These are phyloP conservation scores for Corythoichthys haematopterus DNA, from an alignment of 2,113 vertebrate species.

Conservation along the genomic window DNA sequence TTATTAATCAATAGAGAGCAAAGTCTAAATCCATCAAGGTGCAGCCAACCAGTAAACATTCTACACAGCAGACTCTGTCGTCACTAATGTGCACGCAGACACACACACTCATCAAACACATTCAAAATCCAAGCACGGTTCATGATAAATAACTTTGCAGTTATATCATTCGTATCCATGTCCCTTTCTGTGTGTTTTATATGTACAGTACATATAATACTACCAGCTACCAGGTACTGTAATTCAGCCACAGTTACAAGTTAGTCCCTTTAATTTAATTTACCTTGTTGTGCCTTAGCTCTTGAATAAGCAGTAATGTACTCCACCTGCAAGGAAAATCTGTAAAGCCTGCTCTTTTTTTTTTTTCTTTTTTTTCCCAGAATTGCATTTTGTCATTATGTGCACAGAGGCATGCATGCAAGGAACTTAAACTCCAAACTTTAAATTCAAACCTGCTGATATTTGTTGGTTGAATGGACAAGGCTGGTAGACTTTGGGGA, in stretches of 20 bases:
- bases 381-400: neutral
- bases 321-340: neutral
- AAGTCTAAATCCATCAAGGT: neutral
- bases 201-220: neutral
- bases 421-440: neutral
- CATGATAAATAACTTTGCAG: neutral
- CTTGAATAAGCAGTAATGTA: neutral
- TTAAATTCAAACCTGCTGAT: neutral
- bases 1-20: conserved; percentile 4
- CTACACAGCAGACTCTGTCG: neutral
- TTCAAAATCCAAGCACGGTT: neutral
- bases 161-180: neutral
- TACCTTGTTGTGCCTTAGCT: neutral
- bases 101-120: neutral
- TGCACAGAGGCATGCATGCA: neutral
- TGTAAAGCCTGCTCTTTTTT: neutral
- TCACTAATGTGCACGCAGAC: neutral
- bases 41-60: conserved; percentile 1
- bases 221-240: neutral
- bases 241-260: neutral
- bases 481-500: neutral
- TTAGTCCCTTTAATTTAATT: neutral
- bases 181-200: neutral
- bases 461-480: conserved; percentile 2
- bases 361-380: neutral